Evolutionary conservation across 2,113 vertebrate species (phyloP), one percentile per base, ranked within the genome.

Genomic region (Indicator indicator): DNA sequence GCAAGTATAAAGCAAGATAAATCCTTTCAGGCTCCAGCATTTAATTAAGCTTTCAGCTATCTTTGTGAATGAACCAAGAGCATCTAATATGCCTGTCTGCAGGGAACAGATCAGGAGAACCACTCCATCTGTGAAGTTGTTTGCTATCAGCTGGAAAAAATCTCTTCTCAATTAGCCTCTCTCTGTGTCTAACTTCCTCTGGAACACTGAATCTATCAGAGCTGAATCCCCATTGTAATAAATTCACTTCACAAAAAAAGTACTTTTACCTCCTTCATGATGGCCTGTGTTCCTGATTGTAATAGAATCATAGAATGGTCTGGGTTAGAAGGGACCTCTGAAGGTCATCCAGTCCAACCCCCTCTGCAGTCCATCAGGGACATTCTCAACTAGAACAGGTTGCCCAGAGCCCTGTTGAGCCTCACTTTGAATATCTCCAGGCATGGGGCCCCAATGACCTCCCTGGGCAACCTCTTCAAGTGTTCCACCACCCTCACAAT

Each of bases 21-120:
- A 96, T 91, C 88, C 82, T 86, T 97, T 95, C 94, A 93, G 36
- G 89, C 92, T 96, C 84, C 68, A 96, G 86, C 64, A 95, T 96
- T 95, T 96, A 97, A 95, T 68, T 95, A 95, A 97, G 94, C 96
- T 96, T 95, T 95, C 93, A 79, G 93, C 58, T 95, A 88, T 75
- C 86, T 97, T 83, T 93, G 88, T 96, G 97, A 96, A 95, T 96
- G 95, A 96, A 96, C 62, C 8, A 60, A 91, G 70, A 94, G 42
- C 62, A 91, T 94, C 86, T 77, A 95, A 94, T 88, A 95, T 54
- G 90, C 32, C 8, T 91, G 88, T 94, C 95, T 92, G 93, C 86
- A 69, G 85, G 91, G 78, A 96, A 86, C 73, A 95, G 77, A 96
- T 86, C 83, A 97, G 24, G 90, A 88, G 52, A 63, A 82, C 93